A percentile compares a stretch with the other conserved stretches of the same genome.
These are phyloP conservation scores for Smittia sp. DNA, from an alignment of 2,888 invertebrate genomes.

Conservation along the genomic window DNA sequence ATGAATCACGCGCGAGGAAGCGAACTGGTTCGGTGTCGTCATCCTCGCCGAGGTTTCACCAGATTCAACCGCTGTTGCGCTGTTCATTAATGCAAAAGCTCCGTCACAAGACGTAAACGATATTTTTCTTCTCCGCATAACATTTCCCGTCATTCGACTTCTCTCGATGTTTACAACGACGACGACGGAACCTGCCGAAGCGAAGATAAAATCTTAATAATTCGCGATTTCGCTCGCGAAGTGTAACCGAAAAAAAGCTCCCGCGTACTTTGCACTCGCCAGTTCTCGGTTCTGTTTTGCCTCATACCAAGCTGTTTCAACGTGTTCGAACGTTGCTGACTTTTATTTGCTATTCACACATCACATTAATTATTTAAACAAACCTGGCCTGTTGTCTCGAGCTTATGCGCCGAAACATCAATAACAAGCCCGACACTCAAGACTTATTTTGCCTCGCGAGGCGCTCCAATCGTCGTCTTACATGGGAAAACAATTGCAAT, in stretches of 20 bases:
- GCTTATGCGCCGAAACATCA: not conserved
- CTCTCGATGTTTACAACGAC: not conserved
- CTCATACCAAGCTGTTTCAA: not conserved
- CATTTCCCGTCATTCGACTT: too few relatives aligned
- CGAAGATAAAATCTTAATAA: not conserved
- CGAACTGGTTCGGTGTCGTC: not conserved
- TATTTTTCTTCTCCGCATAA: slow-evolving; percentile 6
- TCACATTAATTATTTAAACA: slow-evolving; percentile 38
- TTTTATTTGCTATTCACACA: slow-evolving; percentile 40
- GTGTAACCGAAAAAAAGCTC: not conserved
- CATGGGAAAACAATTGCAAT: too few relatives aligned
- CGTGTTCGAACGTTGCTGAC: not conserved
- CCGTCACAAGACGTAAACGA: not conserved
- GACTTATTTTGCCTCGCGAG: too few relatives aligned
- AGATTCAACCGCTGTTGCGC: not conserved
- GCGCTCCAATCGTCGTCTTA: too few relatives aligned
- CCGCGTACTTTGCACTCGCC: not conserved
- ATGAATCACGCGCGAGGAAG: slow-evolving; percentile 1
- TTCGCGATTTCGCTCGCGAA: not conserved
- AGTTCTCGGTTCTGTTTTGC: not conserved
- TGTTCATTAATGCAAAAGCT: not conserved
- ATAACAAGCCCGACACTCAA: not conserved
- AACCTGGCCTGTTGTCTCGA: not conserved
- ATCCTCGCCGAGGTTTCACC: not conserved
- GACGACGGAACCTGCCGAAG: not conserved